Conservation (phyloP, 2,113 vertebrate species). For the Perca schrenkii region DNA sequence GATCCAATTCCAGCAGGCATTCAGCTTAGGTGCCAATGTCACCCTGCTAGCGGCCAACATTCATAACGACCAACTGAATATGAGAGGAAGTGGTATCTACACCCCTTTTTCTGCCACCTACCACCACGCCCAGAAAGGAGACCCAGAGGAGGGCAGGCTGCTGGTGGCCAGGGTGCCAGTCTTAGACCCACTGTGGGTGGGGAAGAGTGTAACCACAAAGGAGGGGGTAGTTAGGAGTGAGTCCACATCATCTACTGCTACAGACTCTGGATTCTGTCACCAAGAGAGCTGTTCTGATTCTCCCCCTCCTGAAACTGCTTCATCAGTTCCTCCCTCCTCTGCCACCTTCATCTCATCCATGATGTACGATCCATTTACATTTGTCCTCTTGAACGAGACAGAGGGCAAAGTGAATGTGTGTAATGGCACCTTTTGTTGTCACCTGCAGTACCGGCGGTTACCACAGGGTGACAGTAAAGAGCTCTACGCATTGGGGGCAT, state of each 20-base stretch:
- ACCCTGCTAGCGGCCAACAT: slow-evolving; percentile 91
- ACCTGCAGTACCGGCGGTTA: slow-evolving; percentile 80
- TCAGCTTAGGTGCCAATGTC: slow-evolving; percentile 87
- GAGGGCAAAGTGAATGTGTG: slow-evolving; percentile 87
- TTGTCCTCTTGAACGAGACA: slow-evolving; percentile 79
- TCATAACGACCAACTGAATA: slow-evolving; percentile 85
- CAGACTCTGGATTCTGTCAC: slow-evolving; percentile 28
- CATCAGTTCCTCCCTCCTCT: slow-evolving; percentile 25
- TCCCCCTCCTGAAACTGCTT: neutral
- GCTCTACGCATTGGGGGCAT: slow-evolving; percentile 92
- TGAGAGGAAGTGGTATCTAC: slow-evolving; percentile 95
- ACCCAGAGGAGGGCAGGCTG: slow-evolving; percentile 85
- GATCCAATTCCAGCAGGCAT: slow-evolving; percentile 90
- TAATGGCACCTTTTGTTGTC: slow-evolving; percentile 89
- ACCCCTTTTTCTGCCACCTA: slow-evolving; percentile 87
- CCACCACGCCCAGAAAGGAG: slow-evolving; percentile 86
- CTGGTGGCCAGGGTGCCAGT: slow-evolving; percentile 87
- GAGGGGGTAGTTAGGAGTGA: neutral
- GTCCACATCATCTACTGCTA: neutral
- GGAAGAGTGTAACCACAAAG: neutral
- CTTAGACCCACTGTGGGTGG: slow-evolving; percentile 42
- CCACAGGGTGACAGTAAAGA: slow-evolving; percentile 63
- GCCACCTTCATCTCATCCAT: slow-evolving; percentile 86
- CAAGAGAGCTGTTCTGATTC: slow-evolving; percentile 12
- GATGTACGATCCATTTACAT: slow-evolving; percentile 94